Evolutionary conservation across 2,888 invertebrate genomes (phyloP).

Genomic region (Megamerina dolium): DNA sequence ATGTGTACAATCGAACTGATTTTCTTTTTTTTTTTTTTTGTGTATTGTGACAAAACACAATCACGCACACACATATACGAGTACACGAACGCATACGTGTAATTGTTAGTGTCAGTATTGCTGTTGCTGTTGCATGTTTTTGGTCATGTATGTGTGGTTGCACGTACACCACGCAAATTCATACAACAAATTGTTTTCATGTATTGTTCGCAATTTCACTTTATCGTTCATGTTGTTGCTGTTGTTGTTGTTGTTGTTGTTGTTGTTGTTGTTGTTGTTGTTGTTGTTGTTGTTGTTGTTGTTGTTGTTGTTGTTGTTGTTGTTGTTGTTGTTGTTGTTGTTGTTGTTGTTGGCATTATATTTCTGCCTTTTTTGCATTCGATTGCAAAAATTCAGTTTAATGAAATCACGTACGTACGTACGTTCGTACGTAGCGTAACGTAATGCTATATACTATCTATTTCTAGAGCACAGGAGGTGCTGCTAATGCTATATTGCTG

Average conservation of each 20-base stretch:
- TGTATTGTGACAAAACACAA: too few relatives aligned
- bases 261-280: slow-evolving; percentile 8
- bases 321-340: not conserved
- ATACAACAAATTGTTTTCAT: too few relatives aligned
- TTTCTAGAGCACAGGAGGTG: not conserved
- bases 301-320: not conserved
- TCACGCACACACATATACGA: too few relatives aligned
- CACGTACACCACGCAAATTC: not conserved
- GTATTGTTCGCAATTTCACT: too few relatives aligned
- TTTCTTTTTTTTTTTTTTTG: not conserved
- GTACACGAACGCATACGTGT: too few relatives aligned
- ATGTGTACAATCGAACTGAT: not conserved
- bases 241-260: slow-evolving; percentile 4
- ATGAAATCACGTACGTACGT: too few relatives aligned
- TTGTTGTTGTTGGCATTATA: not conserved
- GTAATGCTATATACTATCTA: not conserved
- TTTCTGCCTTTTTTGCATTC: too few relatives aligned
- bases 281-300: not conserved
- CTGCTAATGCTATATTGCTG: not conserved
- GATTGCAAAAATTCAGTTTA: too few relatives aligned
- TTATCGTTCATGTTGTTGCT: too few relatives aligned
- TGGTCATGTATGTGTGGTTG: not conserved
- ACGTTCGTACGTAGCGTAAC: too few relatives aligned
- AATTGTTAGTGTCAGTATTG: not conserved
- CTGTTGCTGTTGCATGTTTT: not conserved